Evolutionary conservation across 30 jellyfish, hydroid and myxozoan genomes (phyloP).

Genomic region (Hydra vulgaris): DNA sequence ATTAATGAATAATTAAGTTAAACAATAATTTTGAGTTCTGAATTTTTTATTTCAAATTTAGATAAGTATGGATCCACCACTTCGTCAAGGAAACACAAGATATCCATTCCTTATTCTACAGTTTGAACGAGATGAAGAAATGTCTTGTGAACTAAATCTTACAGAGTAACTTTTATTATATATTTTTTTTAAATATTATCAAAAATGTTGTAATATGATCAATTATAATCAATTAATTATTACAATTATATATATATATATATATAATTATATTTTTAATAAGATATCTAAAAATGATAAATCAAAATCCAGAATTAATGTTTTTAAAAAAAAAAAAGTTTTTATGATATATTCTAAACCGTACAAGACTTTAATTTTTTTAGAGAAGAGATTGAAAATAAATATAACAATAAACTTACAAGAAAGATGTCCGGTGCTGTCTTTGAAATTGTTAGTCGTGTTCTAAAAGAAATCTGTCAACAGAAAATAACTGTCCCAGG

Average conservation of each 20-base stretch:
- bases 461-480: slow-evolving; percentile 61
- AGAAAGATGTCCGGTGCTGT: slow-evolving; percentile 73
- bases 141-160: slow-evolving; percentile 53
- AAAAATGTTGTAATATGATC: no score
- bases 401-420: slow-evolving; percentile 53
- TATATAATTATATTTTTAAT: no score
- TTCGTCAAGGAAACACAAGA: slow-evolving; percentile 94
- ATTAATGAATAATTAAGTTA: no score
- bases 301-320: no score
- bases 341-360: neutral
- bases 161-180: slow-evolving; percentile 42
- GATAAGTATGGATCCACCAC: slow-evolving; percentile 96
- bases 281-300: no score
- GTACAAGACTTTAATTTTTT: neutral
- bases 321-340: no score
- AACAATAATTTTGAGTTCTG: no score
- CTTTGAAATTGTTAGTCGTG: slow-evolving; percentile 78
- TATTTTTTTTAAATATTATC: neutral
- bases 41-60: no score
- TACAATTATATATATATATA: no score
- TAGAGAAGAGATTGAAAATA: slow-evolving; percentile 69
- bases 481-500: slow-evolving; percentile 87
- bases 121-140: slow-evolving; percentile 78
- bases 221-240: no score
- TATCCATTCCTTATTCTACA: slow-evolving; percentile 78